These are phyloP conservation scores for Condylura cristata DNA, from an alignment of 2,113 vertebrate genomes.

Conservation along the genomic window DNA sequence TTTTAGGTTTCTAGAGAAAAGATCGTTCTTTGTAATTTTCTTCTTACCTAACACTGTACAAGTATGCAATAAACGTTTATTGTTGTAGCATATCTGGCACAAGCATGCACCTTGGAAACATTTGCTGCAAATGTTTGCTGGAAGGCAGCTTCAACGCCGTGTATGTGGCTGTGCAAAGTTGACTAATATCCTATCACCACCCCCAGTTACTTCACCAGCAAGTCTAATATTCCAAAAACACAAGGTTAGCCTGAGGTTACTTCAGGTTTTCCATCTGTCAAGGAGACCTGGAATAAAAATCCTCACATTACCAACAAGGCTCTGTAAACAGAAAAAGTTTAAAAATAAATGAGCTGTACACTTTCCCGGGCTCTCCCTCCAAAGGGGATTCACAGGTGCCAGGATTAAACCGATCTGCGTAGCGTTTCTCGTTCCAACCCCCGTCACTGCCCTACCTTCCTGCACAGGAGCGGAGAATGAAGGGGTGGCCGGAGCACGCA, in stretches of 20 bases:
- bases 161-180: neutral
- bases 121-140: neutral
- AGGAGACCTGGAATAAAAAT: conserved; percentile 40
- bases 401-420: neutral
- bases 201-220: neutral
- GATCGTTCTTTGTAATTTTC: neutral
- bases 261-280: conserved; percentile 50
- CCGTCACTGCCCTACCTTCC: neutral
- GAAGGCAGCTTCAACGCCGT: neutral
- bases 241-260: neutral
- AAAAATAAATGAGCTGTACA: conserved; percentile 62
- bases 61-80: neutral
- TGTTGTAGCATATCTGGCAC: neutral
- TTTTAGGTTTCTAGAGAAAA: neutral
- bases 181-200: neutral
- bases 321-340: conserved; percentile 62
- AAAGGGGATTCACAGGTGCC: neutral
- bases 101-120: conserved; percentile 17
- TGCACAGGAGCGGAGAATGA: neutral
- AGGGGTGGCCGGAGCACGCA: neutral
- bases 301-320: conserved; percentile 40
- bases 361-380: neutral
- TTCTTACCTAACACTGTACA: neutral
- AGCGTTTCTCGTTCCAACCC: neutral
- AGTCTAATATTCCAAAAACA: conserved; percentile 48